Conservation (phyloP, 2,113 vertebrate species). For the Galbula dea region DNA sequence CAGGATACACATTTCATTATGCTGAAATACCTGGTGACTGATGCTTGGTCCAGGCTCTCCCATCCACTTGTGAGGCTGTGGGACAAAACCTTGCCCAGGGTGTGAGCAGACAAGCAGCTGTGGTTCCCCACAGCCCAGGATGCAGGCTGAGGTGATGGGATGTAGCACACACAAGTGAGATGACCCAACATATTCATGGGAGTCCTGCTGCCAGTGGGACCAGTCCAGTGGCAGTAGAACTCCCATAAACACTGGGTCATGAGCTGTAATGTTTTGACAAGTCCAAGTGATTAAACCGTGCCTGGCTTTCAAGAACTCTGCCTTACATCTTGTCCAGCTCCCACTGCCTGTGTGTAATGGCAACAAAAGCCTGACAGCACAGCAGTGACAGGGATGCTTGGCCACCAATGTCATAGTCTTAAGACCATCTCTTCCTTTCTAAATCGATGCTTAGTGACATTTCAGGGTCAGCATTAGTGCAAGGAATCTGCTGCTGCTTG, state of each 20-base stretch:
- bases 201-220: not conserved
- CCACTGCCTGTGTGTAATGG: rapidly evolving
- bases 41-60: not conserved
- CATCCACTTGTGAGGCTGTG: not conserved
- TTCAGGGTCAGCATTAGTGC: not conserved
- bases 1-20: not conserved
- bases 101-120: not conserved
- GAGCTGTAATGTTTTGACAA: not conserved
- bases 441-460: not conserved
- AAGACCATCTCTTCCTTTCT: not conserved
- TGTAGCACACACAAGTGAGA: not conserved
- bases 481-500: not conserved
- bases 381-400: not conserved
- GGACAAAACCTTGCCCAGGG: not conserved
- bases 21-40: not conserved
- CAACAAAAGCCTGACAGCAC: not conserved
- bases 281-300: not conserved
- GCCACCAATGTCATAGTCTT: not conserved
- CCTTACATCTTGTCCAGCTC: not conserved
- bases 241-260: rapidly evolving
- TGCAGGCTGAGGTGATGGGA: not conserved
- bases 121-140: not conserved
- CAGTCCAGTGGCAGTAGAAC: no score
- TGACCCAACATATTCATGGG: rapidly evolving
- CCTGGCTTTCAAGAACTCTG: not conserved